These are phyloP conservation scores for Heteronetta atricapilla DNA, from an alignment of 2,113 vertebrate species.

Conservation along the genomic window DNA sequence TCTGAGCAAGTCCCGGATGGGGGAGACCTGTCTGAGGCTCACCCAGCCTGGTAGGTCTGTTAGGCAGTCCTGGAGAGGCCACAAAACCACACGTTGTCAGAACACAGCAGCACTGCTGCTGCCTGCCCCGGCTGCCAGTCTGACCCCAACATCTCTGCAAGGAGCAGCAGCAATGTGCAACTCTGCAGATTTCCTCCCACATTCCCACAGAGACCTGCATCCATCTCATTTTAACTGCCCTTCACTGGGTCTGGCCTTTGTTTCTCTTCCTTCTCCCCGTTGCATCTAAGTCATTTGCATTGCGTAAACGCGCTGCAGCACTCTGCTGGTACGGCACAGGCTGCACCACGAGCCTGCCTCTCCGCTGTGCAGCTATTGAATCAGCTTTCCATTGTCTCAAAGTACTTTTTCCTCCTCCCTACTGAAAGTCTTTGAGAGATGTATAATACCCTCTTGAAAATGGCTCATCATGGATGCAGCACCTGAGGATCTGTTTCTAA, in stretches of 20 bases:
- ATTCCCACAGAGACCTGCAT: neutral
- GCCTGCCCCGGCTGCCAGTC: neutral
- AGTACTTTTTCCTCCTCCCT: neutral
- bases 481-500: conserved; percentile 36
- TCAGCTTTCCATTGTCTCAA: neutral
- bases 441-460: neutral
- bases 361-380: neutral
- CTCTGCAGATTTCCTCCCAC: neutral
- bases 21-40: neutral
- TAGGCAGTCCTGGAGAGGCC: neutral
- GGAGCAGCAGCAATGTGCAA: neutral
- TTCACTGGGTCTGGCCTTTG: neutral
- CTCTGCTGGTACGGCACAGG: neutral
- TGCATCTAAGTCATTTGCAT: neutral
- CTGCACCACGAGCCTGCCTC: neutral
- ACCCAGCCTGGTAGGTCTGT: neutral
- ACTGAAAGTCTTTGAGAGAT: neutral
- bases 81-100: rapidly evolving
- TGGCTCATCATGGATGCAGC: neutral
- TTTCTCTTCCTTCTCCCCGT: neutral
- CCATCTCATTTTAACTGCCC: neutral
- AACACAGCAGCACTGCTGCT: neutral
- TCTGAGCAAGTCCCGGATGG: neutral
- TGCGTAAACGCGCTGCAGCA: neutral
- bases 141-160: neutral